Conservation (phyloP, 1,140 invertebrate species). For the Diprion similis region DNA sequence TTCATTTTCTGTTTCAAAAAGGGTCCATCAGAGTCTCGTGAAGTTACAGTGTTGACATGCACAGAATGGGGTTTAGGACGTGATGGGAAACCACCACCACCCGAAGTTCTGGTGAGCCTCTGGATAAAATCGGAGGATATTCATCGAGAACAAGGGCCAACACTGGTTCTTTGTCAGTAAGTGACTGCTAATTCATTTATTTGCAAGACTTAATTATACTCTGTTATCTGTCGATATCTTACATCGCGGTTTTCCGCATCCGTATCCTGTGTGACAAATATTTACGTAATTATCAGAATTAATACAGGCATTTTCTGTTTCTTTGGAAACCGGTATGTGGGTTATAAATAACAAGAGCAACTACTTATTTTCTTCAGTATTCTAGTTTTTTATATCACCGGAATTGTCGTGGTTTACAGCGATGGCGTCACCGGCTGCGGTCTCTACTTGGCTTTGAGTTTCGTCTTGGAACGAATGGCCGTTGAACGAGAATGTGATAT, state of each 20-base stretch:
- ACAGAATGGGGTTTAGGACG: slow-evolving; percentile 35
- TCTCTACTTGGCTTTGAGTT: slow-evolving; percentile 20
- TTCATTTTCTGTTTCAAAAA: neutral
- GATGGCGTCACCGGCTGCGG: slow-evolving; percentile 25
- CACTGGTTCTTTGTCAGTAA: slow-evolving; percentile 41
- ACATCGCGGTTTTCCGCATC: neutral
- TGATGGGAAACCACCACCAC: slow-evolving; percentile 31
- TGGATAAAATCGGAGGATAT: slow-evolving; percentile 40
- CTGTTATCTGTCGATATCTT: neutral
- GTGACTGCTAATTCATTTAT: slow-evolving; percentile 15
- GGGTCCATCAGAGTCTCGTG: slow-evolving; percentile 13
- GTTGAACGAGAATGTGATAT: slow-evolving; percentile 27
- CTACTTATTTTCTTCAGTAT: slow-evolving; percentile 13
- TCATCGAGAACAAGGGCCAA: slow-evolving; percentile 30
- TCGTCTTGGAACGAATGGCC: slow-evolving; percentile 21
- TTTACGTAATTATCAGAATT: neutral
- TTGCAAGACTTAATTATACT: slow-evolving; percentile 16
- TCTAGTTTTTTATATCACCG: neutral
- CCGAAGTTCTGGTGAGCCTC: slow-evolving; percentile 31
- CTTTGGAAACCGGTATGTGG: no score
- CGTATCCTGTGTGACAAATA: slow-evolving; percentile 20
- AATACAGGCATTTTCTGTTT: no score
- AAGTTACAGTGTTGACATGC: slow-evolving; percentile 34
- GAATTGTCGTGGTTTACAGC: slow-evolving; percentile 3
- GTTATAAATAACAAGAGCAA: neutral